Evolutionary conservation across 2,797 vertebrate genomes (phyloP).

Genomic region (Pitangus sulphuratus): DNA sequence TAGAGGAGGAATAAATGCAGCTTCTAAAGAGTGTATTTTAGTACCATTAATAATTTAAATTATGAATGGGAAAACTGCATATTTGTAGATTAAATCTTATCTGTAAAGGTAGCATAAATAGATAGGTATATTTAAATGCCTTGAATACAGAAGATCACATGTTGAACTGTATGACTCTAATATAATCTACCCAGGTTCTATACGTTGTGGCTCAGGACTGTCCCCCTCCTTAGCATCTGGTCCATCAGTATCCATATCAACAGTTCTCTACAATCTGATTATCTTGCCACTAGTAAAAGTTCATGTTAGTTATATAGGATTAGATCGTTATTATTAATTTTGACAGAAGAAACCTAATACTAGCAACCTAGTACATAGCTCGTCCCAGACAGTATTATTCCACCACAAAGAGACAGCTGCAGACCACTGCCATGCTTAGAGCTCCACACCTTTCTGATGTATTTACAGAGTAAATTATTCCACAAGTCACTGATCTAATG

Average conservation of each 20-base stretch:
- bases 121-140: not conserved
- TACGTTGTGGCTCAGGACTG: not conserved
- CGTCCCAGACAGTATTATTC: not conserved
- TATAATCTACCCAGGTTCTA: not conserved
- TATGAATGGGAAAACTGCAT: not conserved
- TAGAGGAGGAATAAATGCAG: not conserved
- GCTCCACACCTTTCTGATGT: not conserved
- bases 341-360: not conserved
- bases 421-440: not conserved
- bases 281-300: not conserved
- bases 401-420: not conserved
- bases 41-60: not conserved
- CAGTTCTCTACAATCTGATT: not conserved
- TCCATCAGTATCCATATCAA: not conserved
- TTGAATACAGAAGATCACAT: not conserved
- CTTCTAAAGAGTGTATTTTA: not conserved
- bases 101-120: not conserved
- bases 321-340: not conserved
- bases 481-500: not conserved
- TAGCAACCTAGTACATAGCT: not conserved
- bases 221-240: not conserved
- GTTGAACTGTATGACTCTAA: not conserved
- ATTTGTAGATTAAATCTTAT: not conserved
- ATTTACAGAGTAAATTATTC: slow-evolving; percentile 6
- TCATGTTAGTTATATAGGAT: not conserved